Evolutionary conservation across 2,797 vertebrate genomes (phyloP), one percentile per base, ranked within the genome.

Genomic region (Gephyroberyx darwinii): DNA sequence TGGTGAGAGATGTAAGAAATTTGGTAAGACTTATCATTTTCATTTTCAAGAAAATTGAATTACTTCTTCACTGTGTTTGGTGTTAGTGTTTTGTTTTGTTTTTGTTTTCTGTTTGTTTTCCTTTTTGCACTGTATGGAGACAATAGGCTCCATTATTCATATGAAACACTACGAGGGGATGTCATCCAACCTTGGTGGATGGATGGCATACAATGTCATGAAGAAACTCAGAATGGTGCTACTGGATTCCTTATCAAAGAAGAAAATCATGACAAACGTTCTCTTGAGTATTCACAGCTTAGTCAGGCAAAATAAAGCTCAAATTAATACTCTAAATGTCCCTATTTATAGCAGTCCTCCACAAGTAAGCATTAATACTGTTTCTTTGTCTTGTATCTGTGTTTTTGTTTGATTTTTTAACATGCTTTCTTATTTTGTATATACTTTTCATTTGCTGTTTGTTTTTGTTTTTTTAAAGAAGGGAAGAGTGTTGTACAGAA

Each of bases 401-500:
- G 8, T 87, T 66, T 35, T 63, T 71, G 45, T 50, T 35, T 69
- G 84, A 59, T 81, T 84, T 75, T 83, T 84, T 69, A 77, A 86
- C 74, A 87, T 80, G 53, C 79, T 74, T 89, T 70, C 43, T 66
- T 83, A 80, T 89, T 84, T 89, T 92, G 87, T 93, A 91, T 74
- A 90, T 90, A 89, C 37, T 63, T 85, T 75, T 72, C 26, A 81
- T 81, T 77, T 80, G 41, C 74, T 60, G 72, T 45, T 66, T 59
- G 67, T 78, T 72, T 71, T 79, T 77, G 39, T 81, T 86, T 87
- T 82, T 39, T 83, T n/a, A n/a, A 92, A 91, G 76, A 91, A 91
- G 82, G 91, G 88, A 92, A 91, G 80, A 79, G 83, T 89, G 78
- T 86, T 91, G 88, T 92, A 87, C 68, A 89, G 71, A 91, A 86